Percentiles rank a stretch among this genome's conserved stretches.
Evolutionary conservation across 2,113 vertebrate genomes (phyloP).

Genomic region (Paraplagusia blochii): DNA sequence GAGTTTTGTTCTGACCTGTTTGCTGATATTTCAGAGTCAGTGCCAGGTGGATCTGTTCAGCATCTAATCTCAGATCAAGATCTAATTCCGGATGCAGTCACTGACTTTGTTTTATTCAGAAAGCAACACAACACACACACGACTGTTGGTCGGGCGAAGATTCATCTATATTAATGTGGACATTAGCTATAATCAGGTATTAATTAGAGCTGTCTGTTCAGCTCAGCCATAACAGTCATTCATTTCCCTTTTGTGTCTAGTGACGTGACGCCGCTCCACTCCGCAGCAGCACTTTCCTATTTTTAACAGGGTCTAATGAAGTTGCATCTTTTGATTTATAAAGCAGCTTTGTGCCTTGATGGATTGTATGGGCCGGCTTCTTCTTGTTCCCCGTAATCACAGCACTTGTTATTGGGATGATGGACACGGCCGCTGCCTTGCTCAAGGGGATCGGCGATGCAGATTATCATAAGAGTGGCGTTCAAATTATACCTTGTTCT

Average conservation of each 20-base stretch:
- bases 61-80: background rate
- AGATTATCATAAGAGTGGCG: slow-evolving; percentile 22
- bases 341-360: slow-evolving; percentile 17
- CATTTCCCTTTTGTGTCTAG: slow-evolving; percentile 1
- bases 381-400: slow-evolving; percentile 40
- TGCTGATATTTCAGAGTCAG: background rate
- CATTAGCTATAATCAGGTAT: background rate
- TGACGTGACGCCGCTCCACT: slow-evolving; percentile 3
- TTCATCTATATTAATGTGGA: slow-evolving; percentile 3
- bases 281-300: slow-evolving; percentile 8
- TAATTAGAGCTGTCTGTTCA: slow-evolving; percentile 1
- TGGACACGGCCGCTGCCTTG: slow-evolving; percentile 27
- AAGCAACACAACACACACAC: background rate
- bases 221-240: slow-evolving; percentile 11
- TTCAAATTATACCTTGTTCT: slow-evolving; percentile 25
- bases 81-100: background rate
- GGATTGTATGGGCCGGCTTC: slow-evolving; percentile 21
- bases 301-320: slow-evolving; percentile 6
- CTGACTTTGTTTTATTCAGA: background rate
- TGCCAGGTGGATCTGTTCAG: background rate
- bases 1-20: background rate
- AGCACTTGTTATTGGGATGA: slow-evolving; percentile 34
- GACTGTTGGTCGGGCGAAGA: background rate
- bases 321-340: slow-evolving; percentile 29
- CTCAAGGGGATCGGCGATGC: slow-evolving; percentile 17